phyloP scores from a whole-genome alignment of 2,888 invertebrate species.

The Candidula unifasciata region DNA sequence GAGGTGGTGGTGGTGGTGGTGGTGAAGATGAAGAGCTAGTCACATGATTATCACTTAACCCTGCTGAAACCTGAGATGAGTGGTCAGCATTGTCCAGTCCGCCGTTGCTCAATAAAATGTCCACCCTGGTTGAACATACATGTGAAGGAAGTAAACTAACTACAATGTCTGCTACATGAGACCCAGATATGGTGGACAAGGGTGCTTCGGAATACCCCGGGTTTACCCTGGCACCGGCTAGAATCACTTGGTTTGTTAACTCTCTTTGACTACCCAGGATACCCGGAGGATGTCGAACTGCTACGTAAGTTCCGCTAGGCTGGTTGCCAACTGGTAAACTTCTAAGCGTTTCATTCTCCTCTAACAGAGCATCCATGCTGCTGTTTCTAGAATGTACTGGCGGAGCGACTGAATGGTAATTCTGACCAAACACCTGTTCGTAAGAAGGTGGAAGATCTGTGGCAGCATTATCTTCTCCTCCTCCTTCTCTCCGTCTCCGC shows the following conservation, averaged over 20 bases:
- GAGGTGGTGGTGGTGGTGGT: constrained; percentile 17
- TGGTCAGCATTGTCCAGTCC: neutral
- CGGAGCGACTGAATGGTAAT: neutral
- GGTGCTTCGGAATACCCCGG: neutral
- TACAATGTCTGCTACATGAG: constrained; percentile 26
- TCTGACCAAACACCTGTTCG: constrained; percentile 54
- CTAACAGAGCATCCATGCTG: constrained; percentile 37
- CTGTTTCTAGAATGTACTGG: constrained; percentile 35
- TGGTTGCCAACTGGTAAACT: neutral
- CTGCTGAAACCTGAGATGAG: neutral
- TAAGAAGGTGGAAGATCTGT: constrained; percentile 55
- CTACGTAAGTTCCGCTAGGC: neutral
- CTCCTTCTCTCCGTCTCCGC: neutral
- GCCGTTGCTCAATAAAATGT: neutral
- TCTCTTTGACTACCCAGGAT: neutral
- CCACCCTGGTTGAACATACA: neutral
- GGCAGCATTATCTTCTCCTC: constrained; percentile 20
- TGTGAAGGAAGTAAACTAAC: neutral
- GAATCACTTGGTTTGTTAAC: neutral
- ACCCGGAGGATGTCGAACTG: neutral
- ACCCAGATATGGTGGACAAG: constrained; percentile 47
- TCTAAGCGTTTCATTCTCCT: constrained; percentile 19
- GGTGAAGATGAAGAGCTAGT: neutral
- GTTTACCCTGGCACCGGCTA: neutral
- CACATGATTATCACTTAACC: neutral